Percentiles rank a stretch among this genome's conserved stretches.
These are phyloP conservation scores for Turnix velox DNA, from an alignment of 2,113 vertebrate genomes.

Conservation along the genomic window DNA sequence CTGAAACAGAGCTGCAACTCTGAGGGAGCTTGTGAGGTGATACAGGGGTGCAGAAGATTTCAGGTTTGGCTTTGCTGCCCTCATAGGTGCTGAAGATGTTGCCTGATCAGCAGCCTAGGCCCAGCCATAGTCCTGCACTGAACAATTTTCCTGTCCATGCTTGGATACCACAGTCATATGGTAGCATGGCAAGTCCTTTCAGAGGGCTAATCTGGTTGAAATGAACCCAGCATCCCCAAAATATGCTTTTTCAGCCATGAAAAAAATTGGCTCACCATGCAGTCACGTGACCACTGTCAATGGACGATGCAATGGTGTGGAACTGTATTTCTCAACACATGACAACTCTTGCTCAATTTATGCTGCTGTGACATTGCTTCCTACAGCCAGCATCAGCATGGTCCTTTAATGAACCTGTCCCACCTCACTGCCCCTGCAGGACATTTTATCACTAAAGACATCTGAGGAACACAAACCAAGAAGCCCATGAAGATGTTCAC, in stretches of 20 bases:
- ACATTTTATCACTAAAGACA: not conserved
- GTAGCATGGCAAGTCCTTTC: rapidly evolving
- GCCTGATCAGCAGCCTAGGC: not conserved
- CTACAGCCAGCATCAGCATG: rapidly evolving
- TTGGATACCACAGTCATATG: not conserved
- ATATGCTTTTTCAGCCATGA: not conserved
- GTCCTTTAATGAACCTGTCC: not conserved
- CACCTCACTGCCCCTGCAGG: not conserved
- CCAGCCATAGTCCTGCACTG: not conserved
- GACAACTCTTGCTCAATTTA: not conserved
- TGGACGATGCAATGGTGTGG: not conserved
- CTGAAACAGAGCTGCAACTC: not conserved
- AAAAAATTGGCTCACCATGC: rapidly evolving
- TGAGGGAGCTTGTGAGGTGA: not conserved
- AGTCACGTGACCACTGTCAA: not conserved
- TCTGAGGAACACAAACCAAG: not conserved
- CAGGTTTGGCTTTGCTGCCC: not conserved
- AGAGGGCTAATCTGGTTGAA: not conserved
- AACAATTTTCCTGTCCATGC: rapidly evolving
- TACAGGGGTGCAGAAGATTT: not conserved
- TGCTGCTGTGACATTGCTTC: not conserved
- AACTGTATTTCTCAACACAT: not conserved
- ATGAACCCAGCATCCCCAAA: not conserved
- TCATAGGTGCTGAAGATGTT: not conserved
- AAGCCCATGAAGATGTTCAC: not conserved